phyloP scores from a whole-genome alignment of 2,113 vertebrate genomes.

The Scomber colias region DNA sequence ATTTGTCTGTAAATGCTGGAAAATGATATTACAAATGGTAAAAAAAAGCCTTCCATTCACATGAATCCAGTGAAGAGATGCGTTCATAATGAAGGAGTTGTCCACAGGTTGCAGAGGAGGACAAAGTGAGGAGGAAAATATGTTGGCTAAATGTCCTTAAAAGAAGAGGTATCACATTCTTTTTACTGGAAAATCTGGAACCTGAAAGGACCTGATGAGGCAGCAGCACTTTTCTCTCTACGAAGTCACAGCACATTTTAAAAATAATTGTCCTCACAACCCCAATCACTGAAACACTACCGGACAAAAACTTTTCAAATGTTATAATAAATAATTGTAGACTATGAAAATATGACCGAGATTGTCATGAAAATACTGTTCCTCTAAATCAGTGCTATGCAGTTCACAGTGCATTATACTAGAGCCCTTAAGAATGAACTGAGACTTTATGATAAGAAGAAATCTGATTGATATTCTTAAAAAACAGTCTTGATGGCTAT shows the following conservation, averaged over 20 bases:
- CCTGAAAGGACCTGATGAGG: neutral
- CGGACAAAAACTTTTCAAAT: too few species aligned
- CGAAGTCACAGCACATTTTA: neutral
- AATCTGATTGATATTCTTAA: too few species aligned
- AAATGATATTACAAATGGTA: too few species aligned
- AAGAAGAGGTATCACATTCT: conserved; percentile 36
- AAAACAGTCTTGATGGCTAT: too few species aligned
- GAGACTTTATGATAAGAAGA: too few species aligned
- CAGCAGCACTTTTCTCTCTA: neutral
- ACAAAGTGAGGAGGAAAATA: neutral
- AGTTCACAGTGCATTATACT: too few species aligned
- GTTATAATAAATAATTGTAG: neutral
- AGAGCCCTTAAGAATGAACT: too few species aligned
- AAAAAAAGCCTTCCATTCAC: too few species aligned
- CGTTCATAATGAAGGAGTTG: neutral
- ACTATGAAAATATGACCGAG: neutral
- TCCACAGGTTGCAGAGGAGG: neutral
- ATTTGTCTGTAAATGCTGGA: neutral
- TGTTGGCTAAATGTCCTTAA: conserved; percentile 26
- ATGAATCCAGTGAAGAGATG: too few species aligned
- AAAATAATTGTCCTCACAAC: neutral
- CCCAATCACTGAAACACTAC: neutral
- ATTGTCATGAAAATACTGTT: too few species aligned
- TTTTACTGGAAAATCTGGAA: conserved; percentile 43
- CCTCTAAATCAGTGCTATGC: too few species aligned